Evolutionary conservation across 2,888 invertebrate species (phyloP).

Genomic region (Trachelus tabidus): DNA sequence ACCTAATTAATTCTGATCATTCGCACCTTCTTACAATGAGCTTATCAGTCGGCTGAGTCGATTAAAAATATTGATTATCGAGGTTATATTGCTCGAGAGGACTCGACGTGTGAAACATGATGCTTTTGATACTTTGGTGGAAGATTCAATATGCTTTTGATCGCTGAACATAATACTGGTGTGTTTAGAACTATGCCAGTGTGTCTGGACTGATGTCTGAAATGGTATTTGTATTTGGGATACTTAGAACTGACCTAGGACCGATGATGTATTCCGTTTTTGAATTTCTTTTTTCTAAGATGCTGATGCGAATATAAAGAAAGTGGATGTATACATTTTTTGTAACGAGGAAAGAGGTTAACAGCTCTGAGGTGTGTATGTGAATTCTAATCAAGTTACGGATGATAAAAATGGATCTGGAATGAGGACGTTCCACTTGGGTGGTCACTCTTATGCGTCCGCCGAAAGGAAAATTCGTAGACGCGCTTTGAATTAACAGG

Average conservation of each 20-base stretch:
- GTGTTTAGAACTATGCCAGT: neutral
- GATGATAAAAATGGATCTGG: neutral
- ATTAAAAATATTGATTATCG: neutral
- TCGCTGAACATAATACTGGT: slow-evolving; percentile 1
- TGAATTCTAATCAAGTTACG: neutral
- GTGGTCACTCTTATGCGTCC: slow-evolving; percentile 15
- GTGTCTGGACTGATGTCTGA: neutral
- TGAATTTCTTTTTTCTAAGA: neutral
- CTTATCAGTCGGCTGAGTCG: neutral
- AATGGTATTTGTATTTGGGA: neutral
- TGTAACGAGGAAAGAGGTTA: neutral
- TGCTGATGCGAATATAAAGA: neutral
- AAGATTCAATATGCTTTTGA: neutral
- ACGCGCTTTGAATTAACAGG: slow-evolving; percentile 4
- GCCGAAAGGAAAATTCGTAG: slow-evolving; percentile 7
- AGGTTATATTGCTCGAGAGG: neutral
- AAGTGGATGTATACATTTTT: neutral
- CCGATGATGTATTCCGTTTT: neutral
- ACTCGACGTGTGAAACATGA: neutral
- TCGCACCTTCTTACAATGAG: neutral
- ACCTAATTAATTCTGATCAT: neutral
- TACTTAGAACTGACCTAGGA: neutral
- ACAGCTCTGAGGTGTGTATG: neutral
- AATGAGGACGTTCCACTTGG: slow-evolving; percentile 1
- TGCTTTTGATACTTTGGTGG: neutral